Conservation (phyloP, 2,888 invertebrate genomes). For the Oscheius sp. region DNA sequence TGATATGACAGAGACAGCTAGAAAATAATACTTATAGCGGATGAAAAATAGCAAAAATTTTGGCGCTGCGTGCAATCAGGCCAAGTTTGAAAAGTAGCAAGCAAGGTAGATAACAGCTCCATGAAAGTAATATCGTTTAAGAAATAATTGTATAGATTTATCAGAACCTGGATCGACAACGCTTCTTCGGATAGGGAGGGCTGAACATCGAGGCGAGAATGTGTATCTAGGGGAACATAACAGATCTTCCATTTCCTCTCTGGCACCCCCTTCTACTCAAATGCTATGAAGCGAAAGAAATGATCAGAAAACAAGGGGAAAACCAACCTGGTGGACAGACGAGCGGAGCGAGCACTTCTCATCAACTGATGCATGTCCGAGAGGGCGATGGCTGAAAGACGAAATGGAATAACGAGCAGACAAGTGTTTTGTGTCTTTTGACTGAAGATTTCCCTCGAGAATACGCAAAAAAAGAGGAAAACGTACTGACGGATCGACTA, state of each 20-base stretch:
- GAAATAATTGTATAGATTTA: no score
- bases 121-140: no score
- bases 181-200: neutral
- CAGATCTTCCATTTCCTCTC: conserved; percentile 3
- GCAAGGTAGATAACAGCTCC: no score
- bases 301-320: neutral
- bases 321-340: conserved; percentile 38
- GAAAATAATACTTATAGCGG: no score
- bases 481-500: conserved; percentile 24
- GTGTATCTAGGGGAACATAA: conserved; percentile 9
- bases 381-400: conserved; percentile 49
- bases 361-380: conserved; percentile 56
- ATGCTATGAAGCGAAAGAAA: neutral
- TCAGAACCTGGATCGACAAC: conserved; percentile 9
- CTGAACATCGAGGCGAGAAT: conserved; percentile 16
- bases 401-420: neutral
- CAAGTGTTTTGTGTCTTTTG: neutral
- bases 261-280: neutral
- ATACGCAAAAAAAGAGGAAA: neutral
- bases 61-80: no score
- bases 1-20: neutral
- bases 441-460: neutral
- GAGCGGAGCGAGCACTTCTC: conserved; percentile 43
- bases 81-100: no score
- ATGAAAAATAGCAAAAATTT: no score